These are phyloP conservation scores for Neotoxoptera formosana DNA, from an alignment of 1,140 invertebrate genomes.

Conservation along the genomic window DNA sequence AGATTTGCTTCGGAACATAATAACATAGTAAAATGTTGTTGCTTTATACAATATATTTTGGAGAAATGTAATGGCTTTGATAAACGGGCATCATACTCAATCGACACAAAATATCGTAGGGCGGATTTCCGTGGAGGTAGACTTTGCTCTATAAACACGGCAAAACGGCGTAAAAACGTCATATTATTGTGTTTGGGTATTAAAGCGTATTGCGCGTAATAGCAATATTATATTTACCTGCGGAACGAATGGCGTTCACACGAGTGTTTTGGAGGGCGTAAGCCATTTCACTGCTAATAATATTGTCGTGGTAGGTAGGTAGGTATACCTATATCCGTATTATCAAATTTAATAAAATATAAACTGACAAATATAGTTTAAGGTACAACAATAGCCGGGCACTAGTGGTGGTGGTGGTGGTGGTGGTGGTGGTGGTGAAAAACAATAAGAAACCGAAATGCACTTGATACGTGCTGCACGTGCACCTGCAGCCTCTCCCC, in stretches of 20 bases:
- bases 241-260: neutral
- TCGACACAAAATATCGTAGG: neutral
- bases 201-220: neutral
- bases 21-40: neutral
- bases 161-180: neutral
- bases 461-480: neutral
- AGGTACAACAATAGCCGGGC: neutral
- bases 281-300: neutral
- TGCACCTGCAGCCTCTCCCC: neutral
- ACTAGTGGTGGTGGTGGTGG: neutral
- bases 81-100: neutral
- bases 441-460: neutral
- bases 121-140: neutral
- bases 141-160: too few relatives aligned
- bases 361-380: too few relatives aligned
- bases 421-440: neutral
- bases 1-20: neutral
- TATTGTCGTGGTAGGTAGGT: neutral
- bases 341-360: neutral
- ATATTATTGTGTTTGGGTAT: neutral
- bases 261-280: conserved; percentile 3
- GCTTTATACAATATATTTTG: neutral
- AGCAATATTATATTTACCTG: neutral
- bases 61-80: too few relatives aligned
- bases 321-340: neutral